A percentile compares a stretch with the other conserved stretches of the same genome.
phyloP scores from a whole-genome alignment of 1,140 invertebrate species.

The Drosophila trapezifrons region DNA sequence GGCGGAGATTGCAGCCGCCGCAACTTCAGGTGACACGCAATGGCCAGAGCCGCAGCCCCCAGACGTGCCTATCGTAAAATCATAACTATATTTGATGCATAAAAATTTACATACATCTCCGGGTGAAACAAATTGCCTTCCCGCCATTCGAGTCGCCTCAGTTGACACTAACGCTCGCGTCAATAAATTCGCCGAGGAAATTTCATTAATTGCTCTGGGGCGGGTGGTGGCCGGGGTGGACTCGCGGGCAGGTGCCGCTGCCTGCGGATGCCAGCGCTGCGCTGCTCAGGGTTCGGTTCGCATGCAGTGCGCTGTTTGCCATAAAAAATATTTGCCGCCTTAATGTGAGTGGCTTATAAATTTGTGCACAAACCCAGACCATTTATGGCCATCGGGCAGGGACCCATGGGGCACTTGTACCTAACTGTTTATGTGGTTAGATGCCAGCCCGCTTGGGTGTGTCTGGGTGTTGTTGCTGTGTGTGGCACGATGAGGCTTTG shows the following conservation, averaged over 20 bases:
- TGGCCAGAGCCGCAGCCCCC: slow-evolving; percentile 29
- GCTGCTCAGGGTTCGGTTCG: slow-evolving; percentile 24
- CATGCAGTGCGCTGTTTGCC: slow-evolving; percentile 53
- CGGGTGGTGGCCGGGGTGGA: slow-evolving; percentile 9
- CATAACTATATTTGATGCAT: slow-evolving; percentile 63
- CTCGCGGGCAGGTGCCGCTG: slow-evolving; percentile 49
- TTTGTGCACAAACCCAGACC: slow-evolving; percentile 74
- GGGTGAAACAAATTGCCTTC: slow-evolving; percentile 38
- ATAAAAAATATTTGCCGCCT: slow-evolving; percentile 80
- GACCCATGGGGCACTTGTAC: slow-evolving; percentile 62
- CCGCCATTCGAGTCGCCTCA: neutral
- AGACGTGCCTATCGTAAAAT: slow-evolving; percentile 43
- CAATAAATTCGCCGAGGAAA: slow-evolving; percentile 70
- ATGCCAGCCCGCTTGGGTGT: slow-evolving; percentile 30
- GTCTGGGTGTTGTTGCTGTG: slow-evolving; percentile 16
- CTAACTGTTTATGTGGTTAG: slow-evolving; percentile 65
- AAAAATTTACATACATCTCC: slow-evolving; percentile 66
- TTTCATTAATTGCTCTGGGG: slow-evolving; percentile 71
- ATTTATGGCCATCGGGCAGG: slow-evolving; percentile 60
- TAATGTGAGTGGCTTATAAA: slow-evolving; percentile 79
- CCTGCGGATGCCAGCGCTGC: slow-evolving; percentile 37
- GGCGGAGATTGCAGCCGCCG: slow-evolving; percentile 24
- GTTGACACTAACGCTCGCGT: slow-evolving; percentile 59
- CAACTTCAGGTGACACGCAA: slow-evolving; percentile 73
- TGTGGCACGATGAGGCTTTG: slow-evolving; percentile 37